These are phyloP conservation scores for Myiothlypis coronata DNA, from an alignment of 2,797 vertebrate species.

Conservation along the genomic window DNA sequence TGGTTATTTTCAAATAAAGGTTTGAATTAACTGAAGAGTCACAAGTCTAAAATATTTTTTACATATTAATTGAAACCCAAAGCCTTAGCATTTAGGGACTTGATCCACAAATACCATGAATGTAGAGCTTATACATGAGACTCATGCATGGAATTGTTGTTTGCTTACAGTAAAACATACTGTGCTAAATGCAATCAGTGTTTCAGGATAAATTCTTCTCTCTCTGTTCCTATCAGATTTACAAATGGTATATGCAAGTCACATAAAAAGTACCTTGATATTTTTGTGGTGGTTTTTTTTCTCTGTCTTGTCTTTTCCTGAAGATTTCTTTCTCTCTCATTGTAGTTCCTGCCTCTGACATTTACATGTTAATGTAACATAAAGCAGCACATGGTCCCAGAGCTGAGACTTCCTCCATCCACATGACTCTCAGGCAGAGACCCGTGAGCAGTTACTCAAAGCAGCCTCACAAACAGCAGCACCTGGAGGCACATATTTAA, in stretches of 20 bases:
- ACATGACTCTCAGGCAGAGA: background rate
- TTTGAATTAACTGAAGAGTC: background rate
- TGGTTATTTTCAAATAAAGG: background rate
- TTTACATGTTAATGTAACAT: background rate
- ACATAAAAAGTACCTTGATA: background rate
- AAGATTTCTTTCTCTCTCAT: background rate
- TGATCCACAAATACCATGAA: background rate
- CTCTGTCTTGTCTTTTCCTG: background rate
- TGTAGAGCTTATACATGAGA: background rate
- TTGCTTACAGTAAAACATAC: background rate
- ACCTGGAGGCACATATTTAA: background rate
- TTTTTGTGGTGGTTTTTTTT: fast-evolving
- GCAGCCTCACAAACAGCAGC: background rate
- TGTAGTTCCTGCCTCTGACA: background rate
- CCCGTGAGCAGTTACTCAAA: background rate
- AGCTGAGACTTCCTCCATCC: background rate
- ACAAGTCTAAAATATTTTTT: background rate
- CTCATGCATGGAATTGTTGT: background rate
- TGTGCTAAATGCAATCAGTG: background rate
- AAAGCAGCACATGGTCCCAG: background rate
- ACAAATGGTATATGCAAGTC: background rate
- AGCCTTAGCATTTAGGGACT: background rate
- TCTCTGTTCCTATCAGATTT: background rate
- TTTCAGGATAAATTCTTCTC: background rate
- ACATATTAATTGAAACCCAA: background rate